These are phyloP conservation scores for Brachirus orientalis DNA, from an alignment of 2,113 vertebrate genomes.

Conservation along the genomic window DNA sequence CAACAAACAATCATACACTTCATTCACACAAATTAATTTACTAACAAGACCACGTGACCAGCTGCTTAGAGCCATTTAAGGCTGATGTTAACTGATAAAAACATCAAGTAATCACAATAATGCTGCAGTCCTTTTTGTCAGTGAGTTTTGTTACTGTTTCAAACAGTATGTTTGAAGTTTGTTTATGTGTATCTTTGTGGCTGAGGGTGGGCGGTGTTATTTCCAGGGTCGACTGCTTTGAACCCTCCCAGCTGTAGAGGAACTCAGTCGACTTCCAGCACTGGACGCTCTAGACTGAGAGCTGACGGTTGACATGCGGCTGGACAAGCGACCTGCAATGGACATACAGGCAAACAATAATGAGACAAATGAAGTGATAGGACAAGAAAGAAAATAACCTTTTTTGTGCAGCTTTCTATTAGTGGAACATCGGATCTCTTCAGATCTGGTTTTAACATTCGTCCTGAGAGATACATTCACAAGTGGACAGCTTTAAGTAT, in stretches of 20 bases:
- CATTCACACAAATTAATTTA: slow-evolving; percentile 40
- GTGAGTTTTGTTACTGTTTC: neutral
- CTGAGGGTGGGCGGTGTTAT: slow-evolving; percentile 55
- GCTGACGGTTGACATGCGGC: slow-evolving; percentile 78
- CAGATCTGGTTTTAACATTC: too few relatives aligned
- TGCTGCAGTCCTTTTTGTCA: neutral
- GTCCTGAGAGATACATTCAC: too few relatives aligned
- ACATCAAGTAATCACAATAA: slow-evolving; percentile 2
- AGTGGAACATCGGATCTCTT: too few relatives aligned
- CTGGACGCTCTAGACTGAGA: slow-evolving; percentile 72
- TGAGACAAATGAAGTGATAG: neutral
- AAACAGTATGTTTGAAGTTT: slow-evolving; percentile 15
- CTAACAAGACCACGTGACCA: slow-evolving; percentile 10
- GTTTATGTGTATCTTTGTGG: neutral
- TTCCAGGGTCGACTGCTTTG: slow-evolving; percentile 89
- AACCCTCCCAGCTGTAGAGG: slow-evolving; percentile 45
- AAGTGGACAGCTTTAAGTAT: too few relatives aligned
- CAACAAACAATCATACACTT: slow-evolving; percentile 19
- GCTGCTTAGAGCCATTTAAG: slow-evolving; percentile 10
- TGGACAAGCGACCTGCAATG: slow-evolving; percentile 83
- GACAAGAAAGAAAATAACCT: too few relatives aligned
- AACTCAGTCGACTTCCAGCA: slow-evolving; percentile 64
- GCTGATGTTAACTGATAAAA: neutral
- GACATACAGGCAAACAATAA: neutral
- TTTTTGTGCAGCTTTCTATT: too few relatives aligned